Evolutionary conservation across 2,113 vertebrate species (phyloP).

Genomic region (Phasianus colchicus): DNA sequence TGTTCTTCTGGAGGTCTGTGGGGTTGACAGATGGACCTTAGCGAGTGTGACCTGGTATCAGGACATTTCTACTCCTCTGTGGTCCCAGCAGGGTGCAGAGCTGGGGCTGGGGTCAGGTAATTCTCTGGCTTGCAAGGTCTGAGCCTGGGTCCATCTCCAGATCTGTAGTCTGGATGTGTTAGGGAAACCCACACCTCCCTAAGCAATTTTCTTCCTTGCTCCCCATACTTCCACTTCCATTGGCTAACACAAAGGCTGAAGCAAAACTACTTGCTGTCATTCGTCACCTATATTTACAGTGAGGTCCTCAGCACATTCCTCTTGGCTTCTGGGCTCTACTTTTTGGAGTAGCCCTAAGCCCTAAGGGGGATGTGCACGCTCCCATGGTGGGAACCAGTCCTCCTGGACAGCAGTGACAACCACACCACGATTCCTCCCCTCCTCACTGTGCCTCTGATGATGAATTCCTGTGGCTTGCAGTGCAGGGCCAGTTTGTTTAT

Average conservation of each 20-base stretch:
- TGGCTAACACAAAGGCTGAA: not conserved
- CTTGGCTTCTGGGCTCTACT: not conserved
- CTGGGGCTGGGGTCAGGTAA: not conserved
- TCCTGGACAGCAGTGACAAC: not conserved
- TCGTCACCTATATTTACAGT: not conserved
- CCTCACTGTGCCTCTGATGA: not conserved
- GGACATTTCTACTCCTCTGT: not conserved
- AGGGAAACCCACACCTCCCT: not conserved
- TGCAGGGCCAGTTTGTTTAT: slow-evolving; percentile 12
- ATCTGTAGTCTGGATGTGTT: not conserved
- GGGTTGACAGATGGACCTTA: not conserved
- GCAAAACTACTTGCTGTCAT: not conserved
- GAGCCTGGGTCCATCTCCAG: not conserved
- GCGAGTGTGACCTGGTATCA: rapidly evolving
- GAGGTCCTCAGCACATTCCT: not conserved
- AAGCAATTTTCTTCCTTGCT: not conserved
- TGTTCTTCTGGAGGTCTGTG: not conserved
- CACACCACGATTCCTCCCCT: not conserved
- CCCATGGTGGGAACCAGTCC: not conserved
- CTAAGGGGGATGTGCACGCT: not conserved
- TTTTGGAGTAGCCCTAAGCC: not conserved
- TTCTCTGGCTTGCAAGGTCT: not conserved
- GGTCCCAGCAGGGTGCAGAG: not conserved
- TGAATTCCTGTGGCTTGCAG: slow-evolving; percentile 56
- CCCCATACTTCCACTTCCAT: not conserved